A percentile compares a stretch with the other conserved stretches of the same genome.
phyloP scores from a whole-genome alignment of 2,797 vertebrate genomes.

The Chaenodraco wilsoni region DNA sequence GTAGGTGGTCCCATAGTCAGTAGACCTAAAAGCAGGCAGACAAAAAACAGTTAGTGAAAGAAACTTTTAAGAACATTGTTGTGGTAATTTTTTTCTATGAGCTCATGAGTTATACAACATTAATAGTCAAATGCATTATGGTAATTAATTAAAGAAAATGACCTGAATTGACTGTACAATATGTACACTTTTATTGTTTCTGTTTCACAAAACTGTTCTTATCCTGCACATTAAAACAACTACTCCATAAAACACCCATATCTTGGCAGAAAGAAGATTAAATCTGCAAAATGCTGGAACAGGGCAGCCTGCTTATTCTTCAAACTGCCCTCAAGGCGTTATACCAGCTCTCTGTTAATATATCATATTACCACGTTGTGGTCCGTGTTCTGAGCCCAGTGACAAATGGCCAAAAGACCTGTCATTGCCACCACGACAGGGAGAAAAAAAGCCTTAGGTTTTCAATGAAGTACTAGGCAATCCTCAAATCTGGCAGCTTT shows the following conservation, averaged over 20 bases:
- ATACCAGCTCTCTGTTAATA: conserved; percentile 44
- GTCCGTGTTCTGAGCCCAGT: conserved; percentile 24
- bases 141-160: conserved; percentile 1
- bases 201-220: not conserved
- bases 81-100: not conserved
- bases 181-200: conserved; percentile 3
- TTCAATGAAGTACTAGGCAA: conserved; percentile 49
- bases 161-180: not conserved
- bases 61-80: not conserved
- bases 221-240: conserved; percentile 21
- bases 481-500: conserved; percentile 61
- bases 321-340: conserved; percentile 40
- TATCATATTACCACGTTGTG: conserved; percentile 47
- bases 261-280: conserved; percentile 41
- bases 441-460: conserved; percentile 52
- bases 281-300: conserved; percentile 26
- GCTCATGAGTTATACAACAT: not conserved
- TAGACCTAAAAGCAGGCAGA: conserved; percentile 85
- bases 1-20: conserved; percentile 95
- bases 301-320: conserved; percentile 43
- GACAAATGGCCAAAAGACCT: conserved; percentile 57
- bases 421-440: conserved; percentile 34
- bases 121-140: not conserved
- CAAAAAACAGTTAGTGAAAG: conserved; percentile 17
- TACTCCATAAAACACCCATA: conserved; percentile 17